These are phyloP conservation scores for Atta cephalotes DNA, from an alignment of 1,140 invertebrate species.

Conservation along the genomic window DNA sequence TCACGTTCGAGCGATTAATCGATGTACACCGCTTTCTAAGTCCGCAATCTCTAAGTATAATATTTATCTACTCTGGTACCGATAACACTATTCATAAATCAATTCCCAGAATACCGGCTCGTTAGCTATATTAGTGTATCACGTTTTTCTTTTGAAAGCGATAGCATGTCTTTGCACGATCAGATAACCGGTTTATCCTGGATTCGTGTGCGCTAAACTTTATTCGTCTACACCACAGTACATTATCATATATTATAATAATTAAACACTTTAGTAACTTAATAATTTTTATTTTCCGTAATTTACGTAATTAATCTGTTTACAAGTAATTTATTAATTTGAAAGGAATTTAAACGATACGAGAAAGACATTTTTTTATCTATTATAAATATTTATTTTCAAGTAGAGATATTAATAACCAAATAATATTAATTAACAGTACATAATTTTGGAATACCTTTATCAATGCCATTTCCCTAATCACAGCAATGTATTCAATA, in stretches of 20 bases:
- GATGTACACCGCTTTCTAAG: conserved; percentile 14
- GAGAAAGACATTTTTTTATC: neutral
- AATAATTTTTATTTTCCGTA: neutral
- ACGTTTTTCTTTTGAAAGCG: conserved; percentile 12
- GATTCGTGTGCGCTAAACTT: neutral
- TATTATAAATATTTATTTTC: neutral
- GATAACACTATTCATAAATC: conserved; percentile 67
- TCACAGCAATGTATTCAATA: neutral
- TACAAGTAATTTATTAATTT: conserved; percentile 19
- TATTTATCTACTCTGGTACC: conserved; percentile 53
- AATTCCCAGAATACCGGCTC: conserved; percentile 41
- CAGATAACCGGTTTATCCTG: conserved; percentile 43
- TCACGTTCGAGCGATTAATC: conserved; percentile 41
- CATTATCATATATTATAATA: neutral
- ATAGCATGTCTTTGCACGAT: conserved; percentile 4
- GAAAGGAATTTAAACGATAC: neutral
- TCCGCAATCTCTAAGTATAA: conserved; percentile 50
- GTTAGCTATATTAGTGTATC: conserved; percentile 11
- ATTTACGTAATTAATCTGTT: conserved; percentile 12
- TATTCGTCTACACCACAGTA: neutral
- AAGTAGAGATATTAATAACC: neutral
- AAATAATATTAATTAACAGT: neutral
- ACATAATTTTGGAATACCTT: conserved; percentile 6
- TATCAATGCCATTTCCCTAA: conserved; percentile 47
- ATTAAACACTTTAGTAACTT: neutral